Base-by-base conservation (phyloP, 2,888 invertebrate genomes). In the Sinotaia quadrata region DNA sequence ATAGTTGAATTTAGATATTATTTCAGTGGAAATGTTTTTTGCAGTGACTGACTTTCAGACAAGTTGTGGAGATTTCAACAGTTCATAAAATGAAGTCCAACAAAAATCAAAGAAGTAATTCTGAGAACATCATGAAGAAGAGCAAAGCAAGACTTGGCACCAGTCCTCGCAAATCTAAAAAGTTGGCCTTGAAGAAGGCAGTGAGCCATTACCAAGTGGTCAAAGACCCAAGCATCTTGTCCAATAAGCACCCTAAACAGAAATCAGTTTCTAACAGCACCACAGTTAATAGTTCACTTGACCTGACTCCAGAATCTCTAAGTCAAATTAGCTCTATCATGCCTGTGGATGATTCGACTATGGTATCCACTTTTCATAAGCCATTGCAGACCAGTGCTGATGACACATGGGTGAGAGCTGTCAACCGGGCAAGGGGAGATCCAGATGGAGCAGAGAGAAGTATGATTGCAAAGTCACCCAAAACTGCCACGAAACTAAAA, bases 391-490 rank as follows among this genome's bases (percentile, higher is more conserved):
- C 70, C 8, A 69, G 69, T 5, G 72, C 63, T 31, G 83, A 84
- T 69, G 75, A 78, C 29, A 84, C 82, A 1, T 81, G 80, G 78
- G 84, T 84, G 62, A 76, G 79, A 58, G 85, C 85, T 27, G 84
- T 85, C 2, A 74, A 81, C 18, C 76, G 75, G 44, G 83, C 83
- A 7, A 73, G 85, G 58, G 85, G 85, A 29, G 78, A 82, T 49
- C 85, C 85, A 27, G 85, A 85, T 76, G 85, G 85, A 3, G 84
- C 84, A 8, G 84, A 85, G 49, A 78, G 71, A 62, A 82, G 79
- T 10, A 80, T 80, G 33, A 74, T 72, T 76, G 79, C 62, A 75
- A 78, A 67, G 56, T 60, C 12, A 71, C 69, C 41, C 31, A 73
- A 68, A 54, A 74, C 71, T 61, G 74, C 56, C 68, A 74, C 31